phyloP scores from a whole-genome alignment of 1,140 invertebrate species.

The Solenopsis invicta region DNA sequence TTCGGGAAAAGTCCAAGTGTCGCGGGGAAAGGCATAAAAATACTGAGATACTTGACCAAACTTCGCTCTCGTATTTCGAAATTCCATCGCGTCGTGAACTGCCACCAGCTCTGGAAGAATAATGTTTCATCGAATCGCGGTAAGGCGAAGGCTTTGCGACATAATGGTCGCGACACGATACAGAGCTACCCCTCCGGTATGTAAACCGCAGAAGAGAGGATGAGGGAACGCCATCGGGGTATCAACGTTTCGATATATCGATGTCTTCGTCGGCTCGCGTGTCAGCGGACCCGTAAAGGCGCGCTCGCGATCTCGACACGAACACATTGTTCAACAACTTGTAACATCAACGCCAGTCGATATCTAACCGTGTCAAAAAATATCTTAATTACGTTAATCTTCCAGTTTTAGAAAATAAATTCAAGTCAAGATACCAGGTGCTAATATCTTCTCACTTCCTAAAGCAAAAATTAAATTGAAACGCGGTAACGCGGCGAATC shows the following conservation, averaged over 20 bases:
- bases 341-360: background rate
- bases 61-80: background rate
- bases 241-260: conserved; percentile 80
- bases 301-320: conserved; percentile 45
- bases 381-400: background rate
- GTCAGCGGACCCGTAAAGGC: conserved; percentile 72
- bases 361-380: background rate
- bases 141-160: conserved; percentile 48
- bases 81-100: conserved; percentile 8
- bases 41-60: background rate
- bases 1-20: background rate
- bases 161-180: conserved; percentile 56
- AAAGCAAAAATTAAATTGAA: conserved; percentile 46
- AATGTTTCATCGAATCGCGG: conserved; percentile 57
- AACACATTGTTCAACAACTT: background rate
- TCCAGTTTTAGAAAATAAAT: conserved; percentile 30
- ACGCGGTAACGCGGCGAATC: background rate
- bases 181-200: conserved; percentile 61
- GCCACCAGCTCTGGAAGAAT: conserved; percentile 42
- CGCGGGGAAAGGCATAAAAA: background rate
- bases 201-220: conserved; percentile 80
- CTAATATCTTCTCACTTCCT: conserved; percentile 50
- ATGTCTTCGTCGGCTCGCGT: conserved; percentile 78
- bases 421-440: background rate
- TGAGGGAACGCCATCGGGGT: conserved; percentile 73